Conservation (phyloP, 1,140 invertebrate genomes). For the Temnothorax longispinosus region DNA sequence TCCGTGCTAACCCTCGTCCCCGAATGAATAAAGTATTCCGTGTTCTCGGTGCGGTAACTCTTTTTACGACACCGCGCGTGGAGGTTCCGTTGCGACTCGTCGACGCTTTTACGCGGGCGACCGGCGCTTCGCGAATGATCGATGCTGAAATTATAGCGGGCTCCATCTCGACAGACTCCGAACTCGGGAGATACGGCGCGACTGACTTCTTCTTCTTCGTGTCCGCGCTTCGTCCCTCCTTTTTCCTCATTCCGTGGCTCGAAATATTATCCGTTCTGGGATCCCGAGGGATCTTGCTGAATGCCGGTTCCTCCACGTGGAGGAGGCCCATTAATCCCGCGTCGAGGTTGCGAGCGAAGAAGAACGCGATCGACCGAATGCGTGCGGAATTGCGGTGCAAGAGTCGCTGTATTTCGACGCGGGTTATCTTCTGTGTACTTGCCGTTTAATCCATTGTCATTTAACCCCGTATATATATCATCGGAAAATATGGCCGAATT, state of each 20-base stretch:
- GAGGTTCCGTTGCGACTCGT: slow-evolving; percentile 60
- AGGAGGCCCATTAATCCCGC: slow-evolving; percentile 37
- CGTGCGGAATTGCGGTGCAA: slow-evolving; percentile 15
- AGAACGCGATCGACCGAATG: slow-evolving; percentile 33
- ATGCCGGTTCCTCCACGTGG: slow-evolving; percentile 5
- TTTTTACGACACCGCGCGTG: slow-evolving; percentile 62
- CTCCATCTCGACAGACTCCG: slow-evolving; percentile 46
- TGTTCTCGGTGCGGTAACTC: slow-evolving; percentile 65
- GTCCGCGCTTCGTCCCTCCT: slow-evolving; percentile 14
- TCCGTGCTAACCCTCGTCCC: slow-evolving; percentile 13
- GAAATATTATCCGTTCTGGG: slow-evolving; percentile 37
- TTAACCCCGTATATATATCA: neutral
- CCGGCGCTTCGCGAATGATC: slow-evolving; percentile 73
- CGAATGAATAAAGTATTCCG: slow-evolving; percentile 81
- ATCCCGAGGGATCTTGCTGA: slow-evolving; percentile 40
- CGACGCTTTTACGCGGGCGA: slow-evolving; percentile 72
- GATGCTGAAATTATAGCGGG: slow-evolving; percentile 77
- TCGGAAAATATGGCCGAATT: slow-evolving; percentile 41
- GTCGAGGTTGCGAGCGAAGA: neutral
- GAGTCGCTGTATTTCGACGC: slow-evolving; percentile 22
- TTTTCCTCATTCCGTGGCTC: slow-evolving; percentile 1
- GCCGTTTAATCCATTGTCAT: slow-evolving; percentile 25
- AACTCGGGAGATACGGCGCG: slow-evolving; percentile 32
- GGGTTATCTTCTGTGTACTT: slow-evolving; percentile 30
- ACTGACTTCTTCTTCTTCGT: slow-evolving; percentile 25